These are phyloP conservation scores for Anoplius nigerrimus DNA, from an alignment of 2,888 invertebrate genomes.

Conservation along the genomic window DNA sequence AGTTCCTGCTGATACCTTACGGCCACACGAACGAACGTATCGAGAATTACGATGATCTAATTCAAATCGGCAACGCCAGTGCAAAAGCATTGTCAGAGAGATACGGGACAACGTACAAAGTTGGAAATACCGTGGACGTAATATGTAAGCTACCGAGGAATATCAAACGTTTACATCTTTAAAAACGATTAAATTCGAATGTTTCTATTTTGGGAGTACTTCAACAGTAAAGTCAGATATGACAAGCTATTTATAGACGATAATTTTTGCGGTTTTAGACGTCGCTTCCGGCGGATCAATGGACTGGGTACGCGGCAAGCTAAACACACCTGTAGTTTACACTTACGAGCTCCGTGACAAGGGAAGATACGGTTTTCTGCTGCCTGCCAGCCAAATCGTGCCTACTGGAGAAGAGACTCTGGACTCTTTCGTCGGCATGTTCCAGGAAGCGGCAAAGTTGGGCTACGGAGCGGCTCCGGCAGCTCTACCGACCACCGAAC, in stretches of 20 bases:
- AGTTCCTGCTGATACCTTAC: conserved; percentile 82
- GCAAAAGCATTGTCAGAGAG: conserved; percentile 77
- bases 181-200: background rate
- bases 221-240: background rate
- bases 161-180: background rate
- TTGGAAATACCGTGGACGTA: conserved; percentile 79
- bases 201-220: background rate
- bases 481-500: too few species aligned
- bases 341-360: conserved; percentile 83
- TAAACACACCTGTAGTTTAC: conserved; percentile 81
- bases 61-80: conserved; percentile 75
- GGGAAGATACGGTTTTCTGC: conserved; percentile 80
- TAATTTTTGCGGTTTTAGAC: conserved; percentile 74
- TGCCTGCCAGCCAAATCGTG: conserved; percentile 82
- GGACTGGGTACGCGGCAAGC: conserved; percentile 86
- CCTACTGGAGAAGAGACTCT: conserved; percentile 81
- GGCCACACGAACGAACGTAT: conserved; percentile 79
- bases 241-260: too few species aligned
- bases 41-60: conserved; percentile 79
- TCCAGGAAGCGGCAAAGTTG: conserved; percentile 58
- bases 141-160: conserved; percentile 75
- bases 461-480: conserved; percentile 31
- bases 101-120: conserved; percentile 79
- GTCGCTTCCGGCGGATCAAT: conserved; percentile 81
- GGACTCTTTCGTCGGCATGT: conserved; percentile 77